Percentiles rank a stretch among this genome's conserved stretches.
These are phyloP conservation scores for Scaeva pyrastri DNA, from an alignment of 2,888 invertebrate genomes.

Conservation along the genomic window DNA sequence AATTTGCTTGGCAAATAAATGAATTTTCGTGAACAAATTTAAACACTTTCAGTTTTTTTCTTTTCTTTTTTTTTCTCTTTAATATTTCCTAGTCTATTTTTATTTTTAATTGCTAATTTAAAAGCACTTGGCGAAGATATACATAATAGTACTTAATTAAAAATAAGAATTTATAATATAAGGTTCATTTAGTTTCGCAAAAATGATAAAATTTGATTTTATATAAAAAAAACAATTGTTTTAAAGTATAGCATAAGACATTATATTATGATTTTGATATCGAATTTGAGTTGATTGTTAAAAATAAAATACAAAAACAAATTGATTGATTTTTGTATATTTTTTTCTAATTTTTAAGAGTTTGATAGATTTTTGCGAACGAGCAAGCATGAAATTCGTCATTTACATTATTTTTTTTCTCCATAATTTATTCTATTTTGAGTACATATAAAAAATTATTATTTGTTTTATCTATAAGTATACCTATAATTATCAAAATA, in stretches of 20 bases:
- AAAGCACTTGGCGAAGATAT: slow-evolving; percentile 74
- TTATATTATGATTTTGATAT: slow-evolving; percentile 18
- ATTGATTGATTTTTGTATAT: not conserved
- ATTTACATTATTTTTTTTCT: slow-evolving; percentile 28
- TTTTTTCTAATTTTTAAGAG: not conserved
- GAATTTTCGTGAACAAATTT: slow-evolving; percentile 17
- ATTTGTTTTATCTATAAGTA: slow-evolving; percentile 34
- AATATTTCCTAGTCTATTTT: slow-evolving; percentile 27
- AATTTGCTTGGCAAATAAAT: slow-evolving; percentile 45
- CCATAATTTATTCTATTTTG: slow-evolving; percentile 22
- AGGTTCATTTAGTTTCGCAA: slow-evolving; percentile 31
- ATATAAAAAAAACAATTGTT: slow-evolving; percentile 1
- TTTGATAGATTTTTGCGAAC: slow-evolving; percentile 64
- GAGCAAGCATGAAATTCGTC: slow-evolving; percentile 64
- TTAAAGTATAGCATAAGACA: not conserved
- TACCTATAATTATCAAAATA: slow-evolving; percentile 19
- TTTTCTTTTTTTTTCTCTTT: not conserved
- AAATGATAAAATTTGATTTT: not conserved
- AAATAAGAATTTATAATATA: slow-evolving; percentile 24
- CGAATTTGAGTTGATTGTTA: slow-evolving; percentile 21
- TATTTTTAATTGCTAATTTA: slow-evolving; percentile 69
- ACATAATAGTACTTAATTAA: slow-evolving; percentile 53
- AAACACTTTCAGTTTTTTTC: slow-evolving; percentile 3
- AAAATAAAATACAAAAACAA: not conserved
- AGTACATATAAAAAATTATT: slow-evolving; percentile 38